Base-by-base conservation (phyloP, 2,888 invertebrate genomes). In the Chironomus tentans region DNA sequence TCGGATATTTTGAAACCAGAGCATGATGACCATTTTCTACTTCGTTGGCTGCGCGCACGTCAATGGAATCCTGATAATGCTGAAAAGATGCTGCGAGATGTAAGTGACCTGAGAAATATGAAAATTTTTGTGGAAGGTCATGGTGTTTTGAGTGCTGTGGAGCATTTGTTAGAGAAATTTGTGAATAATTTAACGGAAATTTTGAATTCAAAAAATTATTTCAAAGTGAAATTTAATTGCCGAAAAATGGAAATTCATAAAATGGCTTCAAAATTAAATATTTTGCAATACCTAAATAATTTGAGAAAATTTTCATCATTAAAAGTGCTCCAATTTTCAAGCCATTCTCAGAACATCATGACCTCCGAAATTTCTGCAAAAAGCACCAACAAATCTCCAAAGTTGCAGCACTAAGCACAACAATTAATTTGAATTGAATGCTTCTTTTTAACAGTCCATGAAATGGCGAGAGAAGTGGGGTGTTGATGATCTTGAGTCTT, bases 31-130 rank as follows among this genome's bases (percentile, higher is more conserved):
- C 88, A 90, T 79, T 94, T 89, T 82, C 86, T 94, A 24, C 82
- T 93, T 5, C 87, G 94, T 78, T 94, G 94, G 94, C 86, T 94
- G 0, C 85, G 90, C 87, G 96, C 96, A 2, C 87, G 96, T 81
- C 92, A 91, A 83, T 96, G 94, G 90, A 91, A 95, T 81, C 81
- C 91, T 0, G 90, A 88, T 73, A 94, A 92, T n/a, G 93, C 96
- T 0, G 96, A 96, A 83, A 92, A 93, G 85, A 96, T 96, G 96
- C 85, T 96, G 2, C 86, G 94, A 85, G 91, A 92, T 81, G 95
- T 95, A 85, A 89, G 90, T 38, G 38, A 38, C 38, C 38, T 38
- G 38, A 38, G 38, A 38, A 38, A 38, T 38, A 38, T 38, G 7
- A 4, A 38, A 38, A 10, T 38, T 10, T 38, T 7, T 3, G n/a